Evolutionary conservation across 2,797 vertebrate genomes (phyloP).

Genomic region (Muraenolepis orangiensis): DNA sequence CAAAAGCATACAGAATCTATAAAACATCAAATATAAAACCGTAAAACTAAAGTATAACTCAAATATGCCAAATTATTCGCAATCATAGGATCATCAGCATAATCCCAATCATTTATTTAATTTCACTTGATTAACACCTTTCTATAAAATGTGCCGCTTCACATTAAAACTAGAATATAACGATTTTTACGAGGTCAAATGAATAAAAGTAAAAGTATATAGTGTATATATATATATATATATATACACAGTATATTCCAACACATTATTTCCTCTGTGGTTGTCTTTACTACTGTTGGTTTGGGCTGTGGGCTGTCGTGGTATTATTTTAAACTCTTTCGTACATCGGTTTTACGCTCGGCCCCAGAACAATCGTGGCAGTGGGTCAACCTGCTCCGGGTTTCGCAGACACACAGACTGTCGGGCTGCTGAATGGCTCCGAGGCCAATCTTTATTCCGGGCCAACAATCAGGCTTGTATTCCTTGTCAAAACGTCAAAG

Average conservation of each 20-base stretch:
- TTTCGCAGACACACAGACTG: conserved; percentile 10
- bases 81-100: too few relatives aligned
- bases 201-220: not conserved
- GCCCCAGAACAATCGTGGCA: conserved; percentile 53
- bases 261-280: conserved; percentile 19
- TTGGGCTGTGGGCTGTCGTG: conserved; percentile 28
- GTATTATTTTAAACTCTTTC: not conserved
- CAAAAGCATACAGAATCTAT: not conserved
- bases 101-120: too few relatives aligned
- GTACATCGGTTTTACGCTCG: conserved; percentile 49
- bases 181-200: not conserved
- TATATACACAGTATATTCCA: conserved; percentile 24
- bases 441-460: conserved; percentile 32
- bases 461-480: conserved; percentile 14
- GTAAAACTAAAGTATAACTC: not conserved
- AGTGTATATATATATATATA: not conserved
- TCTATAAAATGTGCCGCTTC: not conserved
- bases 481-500: not conserved
- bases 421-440: conserved; percentile 42
- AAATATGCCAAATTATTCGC: too few relatives aligned
- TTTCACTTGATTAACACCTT: too few relatives aligned
- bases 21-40: too few relatives aligned
- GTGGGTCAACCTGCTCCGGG: conserved; percentile 38
- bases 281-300: conserved; percentile 29
- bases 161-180: not conserved